Base-by-base conservation (phyloP, 2,113 vertebrate species). In the Phrynocephalus versicolor region DNA sequence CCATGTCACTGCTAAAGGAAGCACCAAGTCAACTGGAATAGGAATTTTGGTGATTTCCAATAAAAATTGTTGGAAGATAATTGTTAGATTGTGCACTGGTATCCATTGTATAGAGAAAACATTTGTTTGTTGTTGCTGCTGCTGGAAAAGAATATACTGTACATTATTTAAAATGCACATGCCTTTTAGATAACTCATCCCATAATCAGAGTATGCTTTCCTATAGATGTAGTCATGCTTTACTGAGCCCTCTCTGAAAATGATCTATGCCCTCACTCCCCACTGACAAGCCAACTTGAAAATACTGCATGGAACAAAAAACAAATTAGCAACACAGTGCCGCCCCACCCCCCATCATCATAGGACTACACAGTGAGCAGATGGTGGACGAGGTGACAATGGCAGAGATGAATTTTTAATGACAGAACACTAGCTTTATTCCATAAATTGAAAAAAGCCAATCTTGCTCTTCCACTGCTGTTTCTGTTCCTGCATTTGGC, bases 1-100 rank as follows among this genome's bases (percentile, higher is more conserved):
- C n/a, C n/a, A n/a, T n/a, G n/a, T 65, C 80, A 89, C n/a, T 65
- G 2, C 75, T 86, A 86, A 87, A 2, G 1, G 83, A 55, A 85
- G 73, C 79, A 90, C 60, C 55, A 81, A 87, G 88, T 62, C 84
- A 82, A 83, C 85, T 87, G 74, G 84, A 91, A 87, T 87, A 58
- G 83, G 87, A 86, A 80, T 87, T 89, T 87, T 87, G 89, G 39
- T 78, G 85, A 65, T 94, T 92, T 65, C 88, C 86, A 74, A 82
- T 79, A 88, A 7, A 90, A 85, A 89, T 74, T 87, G 64, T 6
- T 37, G 55, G 19, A 85, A 79, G 14, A 79, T 21, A 64, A 85
- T 85, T 82, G 85, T 85, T 85, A 82, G 84, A 25, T n/a, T 82
- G 79, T 33, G 87, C 9, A 89, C 76, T 86, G 84, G 84, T 9